Base-by-base conservation (phyloP, 2,888 invertebrate genomes). In the Prosopocoilus inquinatus region DNA sequence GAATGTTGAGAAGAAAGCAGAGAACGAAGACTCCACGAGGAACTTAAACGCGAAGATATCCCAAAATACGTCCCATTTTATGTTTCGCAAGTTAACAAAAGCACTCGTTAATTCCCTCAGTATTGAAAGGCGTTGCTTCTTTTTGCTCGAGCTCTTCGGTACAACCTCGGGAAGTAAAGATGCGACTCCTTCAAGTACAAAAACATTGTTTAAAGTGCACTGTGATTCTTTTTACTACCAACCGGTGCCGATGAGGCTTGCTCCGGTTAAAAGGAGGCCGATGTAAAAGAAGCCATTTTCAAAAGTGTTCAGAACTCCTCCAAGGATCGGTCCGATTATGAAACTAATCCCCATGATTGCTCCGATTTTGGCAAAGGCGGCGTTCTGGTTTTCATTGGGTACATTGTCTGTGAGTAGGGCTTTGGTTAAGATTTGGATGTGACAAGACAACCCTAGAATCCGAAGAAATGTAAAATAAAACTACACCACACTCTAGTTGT, bases 341-440 rank as follows among this genome's bases (percentile, higher is more conserved):
- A 87, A 86, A 1, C 87, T 86, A 39, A 81, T 73, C 55, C 83
- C 84, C 28, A 84, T 83, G 52, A 84, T 81, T 1, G 87, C 84
- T 60, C 83, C 84, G 74, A 87, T 82, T 66, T 80, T 81, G 8
- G 86, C 86, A 71, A 83, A 83, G 47, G 82, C 81, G 34, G 72
- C 72, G 1, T 82, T 77, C 62, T 84, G 84, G 39, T 79, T 75
- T 34, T 79, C 72, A 67, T 74, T 67, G 35, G 73, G 75, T 50
- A 82, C 79, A 69, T 81, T 79, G 68, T 87, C 86, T 1, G 85
- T 80, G 12, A 87, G 78, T 64, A 85, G 77, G 2, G 85, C 83
- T 66, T 81, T 83, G 15, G 82, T 77, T 48, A 87, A 73, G 64
- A 83, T 81, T 70, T 86, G 87, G 8, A 84, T 84, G 70, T 87